Conservation (phyloP, 2,113 vertebrate genomes). For the Platysteira castanea region DNA sequence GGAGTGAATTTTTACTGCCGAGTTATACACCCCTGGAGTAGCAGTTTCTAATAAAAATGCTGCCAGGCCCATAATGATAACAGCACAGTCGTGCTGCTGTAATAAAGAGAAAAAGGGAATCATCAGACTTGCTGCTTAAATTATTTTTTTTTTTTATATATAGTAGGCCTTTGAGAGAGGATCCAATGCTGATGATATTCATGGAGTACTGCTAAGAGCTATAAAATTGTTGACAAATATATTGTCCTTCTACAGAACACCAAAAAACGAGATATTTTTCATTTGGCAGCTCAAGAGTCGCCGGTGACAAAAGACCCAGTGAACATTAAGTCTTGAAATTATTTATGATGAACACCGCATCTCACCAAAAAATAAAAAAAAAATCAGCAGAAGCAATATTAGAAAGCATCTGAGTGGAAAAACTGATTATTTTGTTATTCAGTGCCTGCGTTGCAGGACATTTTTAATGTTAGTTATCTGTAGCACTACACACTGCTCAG, state of each 20-base stretch:
- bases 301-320: background rate
- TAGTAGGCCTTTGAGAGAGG: constrained; percentile 12
- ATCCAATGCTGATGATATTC: constrained; percentile 19
- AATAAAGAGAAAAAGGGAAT: constrained; percentile 37
- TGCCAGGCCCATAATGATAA: constrained; percentile 30
- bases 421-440: constrained; percentile 53
- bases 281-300: background rate
- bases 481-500: background rate
- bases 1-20: constrained; percentile 32
- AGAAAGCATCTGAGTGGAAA: constrained; percentile 50
- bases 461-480: constrained; percentile 50
- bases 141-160: background rate
- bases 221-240: constrained; percentile 44
- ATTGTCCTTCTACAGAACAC: background rate
- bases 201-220: background rate
- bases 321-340: constrained; percentile 1
- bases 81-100: background rate
- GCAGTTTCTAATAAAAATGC: constrained; percentile 44
- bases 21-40: constrained; percentile 58
- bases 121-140: background rate
- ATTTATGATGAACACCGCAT: background rate
- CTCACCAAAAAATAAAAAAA: background rate
- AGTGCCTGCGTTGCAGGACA: background rate
- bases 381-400: constrained; percentile 2
- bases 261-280: constrained; percentile 27